Percentiles rank a stretch among this genome's conserved stretches.
These are phyloP conservation scores for Luidia sarsii DNA, from an alignment of 53 echinoderm and acorn worm species.

Conservation along the genomic window DNA sequence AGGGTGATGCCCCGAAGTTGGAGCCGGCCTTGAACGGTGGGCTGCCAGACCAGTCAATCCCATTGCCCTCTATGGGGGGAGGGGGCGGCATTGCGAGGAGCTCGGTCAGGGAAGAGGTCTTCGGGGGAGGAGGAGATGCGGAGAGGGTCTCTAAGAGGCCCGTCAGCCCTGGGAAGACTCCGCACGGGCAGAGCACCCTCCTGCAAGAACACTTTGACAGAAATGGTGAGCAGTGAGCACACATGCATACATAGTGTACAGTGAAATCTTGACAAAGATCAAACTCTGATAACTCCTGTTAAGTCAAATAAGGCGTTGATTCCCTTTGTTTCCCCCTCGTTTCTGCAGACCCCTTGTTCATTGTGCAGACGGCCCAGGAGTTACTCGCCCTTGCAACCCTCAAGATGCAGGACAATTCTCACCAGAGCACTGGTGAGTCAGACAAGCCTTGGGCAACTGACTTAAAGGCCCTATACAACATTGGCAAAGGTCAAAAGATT, in stretches of 20 bases:
- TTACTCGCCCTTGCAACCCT: conserved; percentile 69
- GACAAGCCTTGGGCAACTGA: no score
- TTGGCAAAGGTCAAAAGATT: no score
- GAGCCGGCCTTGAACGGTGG: no score
- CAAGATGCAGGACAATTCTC: conserved; percentile 55
- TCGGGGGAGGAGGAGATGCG: conserved; percentile 45
- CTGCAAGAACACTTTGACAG: conserved; percentile 42
- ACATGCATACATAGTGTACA: background rate
- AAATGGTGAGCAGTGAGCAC: conserved; percentile 21
- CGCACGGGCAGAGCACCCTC: conserved; percentile 28
- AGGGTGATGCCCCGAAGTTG: no score
- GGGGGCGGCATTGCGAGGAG: background rate
- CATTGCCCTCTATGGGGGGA: no score
- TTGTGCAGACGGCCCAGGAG: conserved; percentile 85
- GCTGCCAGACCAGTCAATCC: no score
- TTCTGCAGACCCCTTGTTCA: conserved; percentile 78
- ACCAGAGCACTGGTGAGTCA: conserved; percentile 14
- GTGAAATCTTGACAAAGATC: no score
- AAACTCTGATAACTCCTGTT: no score
- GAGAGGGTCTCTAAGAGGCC: background rate
- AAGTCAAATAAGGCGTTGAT: no score
- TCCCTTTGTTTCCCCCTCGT: no score
- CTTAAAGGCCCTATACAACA: no score
- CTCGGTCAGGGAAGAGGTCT: background rate
- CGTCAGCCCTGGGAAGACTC: conserved; percentile 23